Base-by-base conservation (phyloP, 2,797 vertebrate species). In the Sandelia bainsii region DNA sequence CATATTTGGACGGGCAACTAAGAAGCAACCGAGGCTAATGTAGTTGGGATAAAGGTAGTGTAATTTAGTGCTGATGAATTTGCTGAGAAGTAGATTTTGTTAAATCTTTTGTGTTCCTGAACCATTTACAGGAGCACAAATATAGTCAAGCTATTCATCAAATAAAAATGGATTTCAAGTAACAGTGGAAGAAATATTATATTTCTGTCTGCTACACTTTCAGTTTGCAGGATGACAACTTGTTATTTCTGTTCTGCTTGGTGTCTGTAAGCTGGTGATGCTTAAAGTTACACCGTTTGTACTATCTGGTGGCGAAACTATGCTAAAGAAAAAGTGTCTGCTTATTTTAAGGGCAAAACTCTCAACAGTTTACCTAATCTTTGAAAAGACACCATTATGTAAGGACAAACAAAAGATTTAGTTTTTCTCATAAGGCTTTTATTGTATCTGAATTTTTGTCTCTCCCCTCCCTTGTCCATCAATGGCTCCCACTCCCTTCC, bases 401-500 rank as follows among this genome's bases (percentile, higher is more conserved):
- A 53, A 67, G 3, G 19, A 19, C 8, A 1, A 48, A 66, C 68
- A 85, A 69, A 63, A 76, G 64, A 16, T 39, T 51, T 48, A 5
- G 4, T 40, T 70, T 63, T 52, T 37, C 58, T 71, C 32, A 32
- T 34, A 8, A 37, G 20, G 5, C 49, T 50, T 16, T 4, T 9
- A 59, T 56, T 79, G 59, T 50, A n/a, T 51, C 48, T 0, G 19
- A 50, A 61, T 52, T 1, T 45, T 48, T 53, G 52, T 56, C 20
- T 59, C 49, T 20, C 62, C n/a, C 37, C 13, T 63, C 32, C 22
- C n/a, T 12, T 29, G 77, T 75, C 72, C 64, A 72, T 84, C 81
- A 86, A 8, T 51, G 23, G 32, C 49, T 79, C 67, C 65, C 74
- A 80, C 73, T 67, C 59, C 19, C 9, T 49, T 32, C 3, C 27